phyloP scores from a whole-genome alignment of 2,113 vertebrate genomes.

The Pelecanus crispus region DNA sequence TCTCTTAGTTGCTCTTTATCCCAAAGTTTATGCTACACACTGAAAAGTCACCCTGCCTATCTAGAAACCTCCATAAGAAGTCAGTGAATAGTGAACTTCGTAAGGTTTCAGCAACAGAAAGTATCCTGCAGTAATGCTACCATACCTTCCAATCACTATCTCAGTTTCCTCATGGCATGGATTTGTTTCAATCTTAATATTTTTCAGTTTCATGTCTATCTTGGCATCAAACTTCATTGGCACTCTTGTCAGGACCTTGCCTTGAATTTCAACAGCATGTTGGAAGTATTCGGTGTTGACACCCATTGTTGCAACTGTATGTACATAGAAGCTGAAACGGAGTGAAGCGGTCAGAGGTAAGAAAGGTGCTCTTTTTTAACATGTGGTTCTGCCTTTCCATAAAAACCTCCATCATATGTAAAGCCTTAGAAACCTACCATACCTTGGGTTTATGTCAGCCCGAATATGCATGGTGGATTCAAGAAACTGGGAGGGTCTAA shows the following conservation, averaged over 20 bases:
- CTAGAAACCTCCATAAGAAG: neutral
- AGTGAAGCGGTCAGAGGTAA: neutral
- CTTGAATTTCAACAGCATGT: constrained; percentile 67
- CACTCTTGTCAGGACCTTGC: constrained; percentile 37
- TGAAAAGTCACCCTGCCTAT: neutral
- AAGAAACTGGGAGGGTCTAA: constrained; percentile 33
- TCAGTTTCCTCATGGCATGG: constrained; percentile 69
- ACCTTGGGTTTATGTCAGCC: constrained; percentile 52
- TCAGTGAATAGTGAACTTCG: neutral
- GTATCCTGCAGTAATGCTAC: neutral
- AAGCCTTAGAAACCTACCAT: neutral
- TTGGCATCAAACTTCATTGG: constrained; percentile 71
- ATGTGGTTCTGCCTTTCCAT: neutral
- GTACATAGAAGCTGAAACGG: constrained; percentile 65
- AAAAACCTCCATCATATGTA: neutral
- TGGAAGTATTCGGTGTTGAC: constrained; percentile 79
- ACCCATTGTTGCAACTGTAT: constrained; percentile 76
- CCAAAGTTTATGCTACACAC: neutral
- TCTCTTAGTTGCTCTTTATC: neutral
- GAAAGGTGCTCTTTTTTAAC: neutral
- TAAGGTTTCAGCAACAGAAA: neutral
- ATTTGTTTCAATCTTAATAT: constrained; percentile 74
- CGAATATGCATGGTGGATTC: constrained; percentile 35
- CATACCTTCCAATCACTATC: constrained; percentile 62
- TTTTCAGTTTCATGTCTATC: constrained; percentile 68